Base-by-base conservation (phyloP, 2,797 vertebrate genomes). In the Hafferia zeledoni region DNA sequence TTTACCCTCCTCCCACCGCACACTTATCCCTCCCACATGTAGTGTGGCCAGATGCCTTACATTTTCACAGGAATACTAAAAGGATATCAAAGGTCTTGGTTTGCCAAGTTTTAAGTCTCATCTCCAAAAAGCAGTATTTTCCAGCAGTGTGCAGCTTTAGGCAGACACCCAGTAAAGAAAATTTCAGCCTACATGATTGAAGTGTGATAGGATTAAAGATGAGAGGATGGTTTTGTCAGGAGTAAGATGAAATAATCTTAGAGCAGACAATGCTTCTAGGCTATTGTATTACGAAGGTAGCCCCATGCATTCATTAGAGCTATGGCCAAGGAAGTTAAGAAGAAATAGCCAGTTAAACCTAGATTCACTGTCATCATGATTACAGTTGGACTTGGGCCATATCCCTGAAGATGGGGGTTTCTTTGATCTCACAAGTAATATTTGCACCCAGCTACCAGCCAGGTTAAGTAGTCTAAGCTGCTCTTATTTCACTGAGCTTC, bases 101-200 rank as follows among this genome's bases (percentile, higher is more conserved):
- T 91, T 96, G 94, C 92, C 95, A 96, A 94, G 82, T 94, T 94
- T 71, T 83, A 91, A 96, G 87, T 86, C 64, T 96, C 25, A 1
- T 92, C 82, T 96, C 87, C 82, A 90, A 74, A 78, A 91, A 65
- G 49, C 64, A 88, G 72, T 82, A 14, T 96, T 95, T 96, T 93
- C 91, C 95, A 96, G 93, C 83, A 95, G 89, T 65, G 76, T 94
- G 87, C 89, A 81, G 79, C 79, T 93, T 94, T 94, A 90, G 95
- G 96, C 95, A 95, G 80, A 72, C 93, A 94, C 79, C 89, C 82
- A 94, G 65, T 72, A 93, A 95, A 83, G 85, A 89, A 89, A 69
- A 81, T 81, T 94, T 90, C 76, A 94, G 50, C 76, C 84, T 93
- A 44, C 52, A 30, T 94, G 95, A 94, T 75, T 94, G 87, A 96